Conservation (phyloP, 2,797 vertebrate genomes). For the Cynodonichthys magdalenae region DNA sequence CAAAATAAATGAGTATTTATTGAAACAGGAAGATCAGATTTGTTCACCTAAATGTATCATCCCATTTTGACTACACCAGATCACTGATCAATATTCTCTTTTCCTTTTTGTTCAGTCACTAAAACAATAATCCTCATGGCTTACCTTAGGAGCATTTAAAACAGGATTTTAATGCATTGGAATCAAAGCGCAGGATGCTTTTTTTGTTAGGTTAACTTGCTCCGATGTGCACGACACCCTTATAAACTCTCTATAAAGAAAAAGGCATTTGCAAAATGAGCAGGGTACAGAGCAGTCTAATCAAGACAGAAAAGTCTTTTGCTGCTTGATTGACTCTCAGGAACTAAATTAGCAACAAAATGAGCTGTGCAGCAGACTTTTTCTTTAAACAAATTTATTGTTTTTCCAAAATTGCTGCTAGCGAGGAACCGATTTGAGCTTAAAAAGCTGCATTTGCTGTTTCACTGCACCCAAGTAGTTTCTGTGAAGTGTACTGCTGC, state of each 20-base stretch:
- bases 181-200: slow-evolving; percentile 27
- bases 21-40: slow-evolving; percentile 7
- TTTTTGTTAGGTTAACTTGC: slow-evolving; percentile 35
- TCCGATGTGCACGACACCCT: too few species aligned
- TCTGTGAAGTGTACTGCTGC: slow-evolving; percentile 19
- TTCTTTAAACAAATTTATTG: slow-evolving; percentile 7
- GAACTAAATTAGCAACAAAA: slow-evolving; percentile 17
- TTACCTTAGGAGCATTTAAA: slow-evolving; percentile 2
- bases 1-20: neutral
- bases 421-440: slow-evolving; percentile 15
- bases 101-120: slow-evolving; percentile 25
- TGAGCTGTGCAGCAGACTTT: slow-evolving; percentile 11
- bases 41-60: neutral
- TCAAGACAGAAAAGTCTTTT: slow-evolving; percentile 21
- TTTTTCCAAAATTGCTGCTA: slow-evolving; percentile 18
- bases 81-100: neutral
- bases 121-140: slow-evolving; percentile 18
- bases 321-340: slow-evolving; percentile 19
- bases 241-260: too few species aligned
- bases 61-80: neutral
- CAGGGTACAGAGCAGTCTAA: slow-evolving; percentile 7
- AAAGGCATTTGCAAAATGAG: neutral
- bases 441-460: slow-evolving; percentile 23
- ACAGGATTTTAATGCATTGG: slow-evolving; percentile 21
- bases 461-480: slow-evolving; percentile 21